These are phyloP conservation scores for Aricia agestis DNA, from an alignment of 1,140 invertebrate species.

Conservation along the genomic window DNA sequence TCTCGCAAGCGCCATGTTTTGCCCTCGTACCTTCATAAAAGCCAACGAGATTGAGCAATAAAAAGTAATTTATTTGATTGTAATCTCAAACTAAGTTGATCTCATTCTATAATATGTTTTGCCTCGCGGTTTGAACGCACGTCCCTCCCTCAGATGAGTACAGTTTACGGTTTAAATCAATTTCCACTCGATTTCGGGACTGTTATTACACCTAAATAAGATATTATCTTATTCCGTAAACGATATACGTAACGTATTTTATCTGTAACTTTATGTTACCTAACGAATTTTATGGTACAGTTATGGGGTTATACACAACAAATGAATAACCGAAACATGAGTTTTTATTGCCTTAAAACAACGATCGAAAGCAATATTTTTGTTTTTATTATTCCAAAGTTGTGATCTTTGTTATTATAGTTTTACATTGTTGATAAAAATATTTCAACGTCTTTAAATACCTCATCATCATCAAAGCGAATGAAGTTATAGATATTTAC, in stretches of 20 bases:
- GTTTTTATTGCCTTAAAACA: constrained; percentile 1
- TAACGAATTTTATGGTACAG: constrained; percentile 2
- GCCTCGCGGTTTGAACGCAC: constrained; percentile 65
- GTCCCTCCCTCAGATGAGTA: constrained; percentile 52
- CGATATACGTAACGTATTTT: constrained; percentile 19
- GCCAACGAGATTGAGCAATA: constrained; percentile 74
- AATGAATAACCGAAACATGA: constrained; percentile 1
- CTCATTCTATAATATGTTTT: constrained; percentile 73
- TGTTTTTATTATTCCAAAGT: background rate
- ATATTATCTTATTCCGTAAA: constrained; percentile 29
- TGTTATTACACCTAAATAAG: constrained; percentile 33
- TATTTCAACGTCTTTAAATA: background rate
- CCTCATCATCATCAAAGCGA: too few species aligned
- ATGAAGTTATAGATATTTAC: too few species aligned
- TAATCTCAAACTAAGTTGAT: constrained; percentile 73
- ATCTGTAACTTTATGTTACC: background rate
- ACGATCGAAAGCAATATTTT: constrained; percentile 9
- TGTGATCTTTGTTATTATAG: background rate
- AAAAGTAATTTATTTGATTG: constrained; percentile 75
- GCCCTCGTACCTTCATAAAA: constrained; percentile 73
- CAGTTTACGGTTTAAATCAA: constrained; percentile 46
- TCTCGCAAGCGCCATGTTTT: constrained; percentile 69
- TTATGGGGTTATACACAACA: constrained; percentile 3
- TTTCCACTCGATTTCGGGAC: constrained; percentile 40
- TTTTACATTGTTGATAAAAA: constrained; percentile 4